Evolutionary conservation across 2,797 vertebrate genomes (phyloP).

Genomic region (Pelobates cultripes): DNA sequence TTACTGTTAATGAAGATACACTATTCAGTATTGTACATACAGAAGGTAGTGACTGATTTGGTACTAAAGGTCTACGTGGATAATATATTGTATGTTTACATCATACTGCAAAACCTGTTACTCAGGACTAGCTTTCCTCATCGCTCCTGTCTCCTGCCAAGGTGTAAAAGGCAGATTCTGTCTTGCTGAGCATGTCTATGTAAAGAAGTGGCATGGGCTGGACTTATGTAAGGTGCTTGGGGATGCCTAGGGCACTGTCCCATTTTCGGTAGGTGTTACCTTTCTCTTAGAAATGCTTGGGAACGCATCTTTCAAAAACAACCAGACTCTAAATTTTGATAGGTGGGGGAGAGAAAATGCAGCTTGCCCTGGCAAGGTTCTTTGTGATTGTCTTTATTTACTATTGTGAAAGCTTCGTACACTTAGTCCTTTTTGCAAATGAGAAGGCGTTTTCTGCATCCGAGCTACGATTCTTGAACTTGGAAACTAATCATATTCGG

Average conservation of each 20-base stretch:
- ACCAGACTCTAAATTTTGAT: slow-evolving; percentile 16
- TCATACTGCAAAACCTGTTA: not conserved
- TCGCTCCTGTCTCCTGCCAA: slow-evolving; percentile 1
- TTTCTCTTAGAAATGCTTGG: slow-evolving; percentile 45
- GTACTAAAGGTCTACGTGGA: not conserved
- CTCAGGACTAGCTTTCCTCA: slow-evolving; percentile 1
- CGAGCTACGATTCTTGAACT: too few species aligned
- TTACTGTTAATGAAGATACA: too few species aligned
- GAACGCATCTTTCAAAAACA: slow-evolving; percentile 39
- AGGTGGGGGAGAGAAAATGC: slow-evolving; percentile 21
- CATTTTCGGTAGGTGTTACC: slow-evolving; percentile 49
- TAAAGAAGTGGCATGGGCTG: slow-evolving; percentile 49
- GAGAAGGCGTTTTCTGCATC: too few species aligned
- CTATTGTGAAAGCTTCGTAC: not conserved
- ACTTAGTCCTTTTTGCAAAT: too few species aligned
- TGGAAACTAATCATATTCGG: too few species aligned
- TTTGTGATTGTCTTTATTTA: not conserved
- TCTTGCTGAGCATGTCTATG: slow-evolving; percentile 44
- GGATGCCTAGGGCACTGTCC: slow-evolving; percentile 52
- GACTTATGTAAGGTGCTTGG: slow-evolving; percentile 40
- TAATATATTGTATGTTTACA: not conserved
- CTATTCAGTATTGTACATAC: too few species aligned
- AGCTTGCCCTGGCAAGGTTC: slow-evolving; percentile 13
- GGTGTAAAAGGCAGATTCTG: slow-evolving; percentile 24
- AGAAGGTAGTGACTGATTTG: not conserved